A percentile compares a stretch with the other conserved stretches of the same genome.
Conservation (phyloP, 2,888 invertebrate species). For the Exephanes ischioxanthus region DNA sequence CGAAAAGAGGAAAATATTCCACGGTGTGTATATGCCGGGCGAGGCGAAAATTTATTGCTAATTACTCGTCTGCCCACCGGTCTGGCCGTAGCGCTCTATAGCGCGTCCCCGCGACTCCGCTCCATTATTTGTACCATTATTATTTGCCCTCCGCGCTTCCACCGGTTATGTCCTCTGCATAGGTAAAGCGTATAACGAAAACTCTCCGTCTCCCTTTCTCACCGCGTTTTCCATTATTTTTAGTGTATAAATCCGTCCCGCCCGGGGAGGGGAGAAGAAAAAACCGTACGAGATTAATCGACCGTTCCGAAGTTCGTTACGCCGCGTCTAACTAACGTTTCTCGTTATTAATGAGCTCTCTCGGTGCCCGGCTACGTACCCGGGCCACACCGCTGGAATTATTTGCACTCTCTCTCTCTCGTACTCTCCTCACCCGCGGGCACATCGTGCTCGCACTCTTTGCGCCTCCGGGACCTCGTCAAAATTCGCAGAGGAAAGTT, state of each 20-base stretch:
- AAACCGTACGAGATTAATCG: conserved; percentile 70
- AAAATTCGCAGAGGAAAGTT: conserved; percentile 43
- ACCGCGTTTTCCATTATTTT: conserved; percentile 65
- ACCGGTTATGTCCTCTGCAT: conserved; percentile 7
- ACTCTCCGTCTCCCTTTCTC: conserved; percentile 55
- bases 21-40: background rate
- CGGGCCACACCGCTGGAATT: background rate
- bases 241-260: conserved; percentile 65
- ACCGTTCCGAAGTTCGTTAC: conserved; percentile 67
- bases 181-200: conserved; percentile 11
- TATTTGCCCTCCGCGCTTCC: conserved; percentile 53
- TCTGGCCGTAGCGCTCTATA: conserved; percentile 1
- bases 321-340: conserved; percentile 68
- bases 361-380: conserved; percentile 25
- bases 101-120: conserved; percentile 18
- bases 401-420: conserved; percentile 9
- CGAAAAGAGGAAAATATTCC: conserved; percentile 54
- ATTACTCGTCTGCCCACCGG: conserved; percentile 58
- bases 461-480: conserved; percentile 21
- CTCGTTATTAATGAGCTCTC: conserved; percentile 66
- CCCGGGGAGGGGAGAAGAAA: conserved; percentile 1
- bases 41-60: conserved; percentile 62
- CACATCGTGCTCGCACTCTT: background rate
- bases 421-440: background rate
- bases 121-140: conserved; percentile 63